Base-by-base conservation (phyloP, 2,888 invertebrate genomes). In the Hanleya hanleyi region DNA sequence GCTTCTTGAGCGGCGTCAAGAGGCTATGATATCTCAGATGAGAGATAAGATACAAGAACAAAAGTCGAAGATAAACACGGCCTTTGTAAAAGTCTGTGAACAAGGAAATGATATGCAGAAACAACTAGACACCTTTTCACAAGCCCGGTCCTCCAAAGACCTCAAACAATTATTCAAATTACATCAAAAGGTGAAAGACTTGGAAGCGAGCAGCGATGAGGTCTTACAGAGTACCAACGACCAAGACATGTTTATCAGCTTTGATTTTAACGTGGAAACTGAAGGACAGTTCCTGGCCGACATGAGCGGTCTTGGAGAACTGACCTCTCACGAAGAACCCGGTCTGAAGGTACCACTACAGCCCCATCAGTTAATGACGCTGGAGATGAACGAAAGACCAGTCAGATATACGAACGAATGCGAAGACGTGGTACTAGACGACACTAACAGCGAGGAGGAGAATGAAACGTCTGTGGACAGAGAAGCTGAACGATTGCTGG, bases 221-320 rank as follows among this genome's bases (percentile, higher is more conserved):
- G 67, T 76, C n/a, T 83, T 84, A 0, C 76, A 81, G 5, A 79
- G 79, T n/a, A 80, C 79, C 5, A 82, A 82, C 36, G 85, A 87
- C 64, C 83, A 80, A 38, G 84, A 84, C 69, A 74, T 86, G 6
- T 87, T 85, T 73, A 76, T 84, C 2, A 77, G 82, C 0, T 80
- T 80, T 66, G 77, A 79, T 9, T 87, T 87, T 68, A 84, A 84
- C 38, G 81, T 83, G n/a, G 77, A 77, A n/a, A 83, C 80, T 33
- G 87, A 87, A 47, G 82, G 83, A 32, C 74, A 77, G 35, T 87
- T 86, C 77, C 73, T 86, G 33, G 79, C 85, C 2, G 85, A 85
- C 64, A 81, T 87, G 83, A 86, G 86, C 66, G 82, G 84, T 15
- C 76, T 87, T 15, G 87, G 87, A n/a, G 86, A 86, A 32, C 81